Conservation (phyloP, 2,888 invertebrate genomes). For the Drosophila paucipuncta region DNA sequence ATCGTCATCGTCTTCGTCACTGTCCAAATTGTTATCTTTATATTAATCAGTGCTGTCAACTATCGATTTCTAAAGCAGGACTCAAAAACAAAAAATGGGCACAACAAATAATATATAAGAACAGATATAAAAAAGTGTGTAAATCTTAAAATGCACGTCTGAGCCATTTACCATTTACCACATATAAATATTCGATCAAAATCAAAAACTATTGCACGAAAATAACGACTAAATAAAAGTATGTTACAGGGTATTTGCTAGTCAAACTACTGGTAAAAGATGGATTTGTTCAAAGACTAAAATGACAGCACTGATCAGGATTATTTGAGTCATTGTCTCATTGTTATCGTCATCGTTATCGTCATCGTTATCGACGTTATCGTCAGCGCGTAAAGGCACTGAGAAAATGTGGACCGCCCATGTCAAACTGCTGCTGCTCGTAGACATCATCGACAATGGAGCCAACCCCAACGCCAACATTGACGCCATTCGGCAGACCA, state of each 20-base stretch:
- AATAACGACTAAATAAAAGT: neutral
- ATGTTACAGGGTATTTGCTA: neutral
- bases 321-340: neutral
- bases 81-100: neutral
- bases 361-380: slow-evolving; percentile 3
- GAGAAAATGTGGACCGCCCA: slow-evolving; percentile 84
- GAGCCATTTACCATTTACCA: neutral
- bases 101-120: neutral
- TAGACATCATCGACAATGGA: slow-evolving; percentile 70
- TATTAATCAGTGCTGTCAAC: neutral
- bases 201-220: neutral
- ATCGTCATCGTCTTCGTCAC: neutral
- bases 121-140: neutral
- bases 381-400: slow-evolving; percentile 84
- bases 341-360: slow-evolving; percentile 1
- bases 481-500: slow-evolving; percentile 48
- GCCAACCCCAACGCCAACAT: slow-evolving; percentile 42
- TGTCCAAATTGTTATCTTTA: neutral
- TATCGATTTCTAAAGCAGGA: neutral
- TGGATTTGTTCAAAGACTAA: neutral
- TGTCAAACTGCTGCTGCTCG: slow-evolving; percentile 83
- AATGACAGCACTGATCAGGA: neutral
- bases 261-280: neutral
- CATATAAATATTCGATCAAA: too few relatives aligned
- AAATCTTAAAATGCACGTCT: neutral